These are phyloP conservation scores for Cherax quadricarinatus DNA, from an alignment of 1,140 invertebrate species.

Conservation along the genomic window DNA sequence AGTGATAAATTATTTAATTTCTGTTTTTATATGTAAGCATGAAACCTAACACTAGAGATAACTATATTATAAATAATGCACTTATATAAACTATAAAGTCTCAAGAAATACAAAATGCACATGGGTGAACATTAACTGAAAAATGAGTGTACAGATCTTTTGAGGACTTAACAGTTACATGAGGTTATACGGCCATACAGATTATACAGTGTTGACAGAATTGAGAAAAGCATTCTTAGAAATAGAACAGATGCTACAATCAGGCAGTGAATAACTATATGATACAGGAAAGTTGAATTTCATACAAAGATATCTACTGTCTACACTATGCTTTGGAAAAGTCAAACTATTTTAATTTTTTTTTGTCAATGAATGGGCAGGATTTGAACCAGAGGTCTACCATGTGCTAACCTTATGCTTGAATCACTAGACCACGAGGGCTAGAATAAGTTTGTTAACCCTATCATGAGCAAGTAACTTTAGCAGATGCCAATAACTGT, in stretches of 20 bases:
- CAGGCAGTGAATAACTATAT: constrained; percentile 14
- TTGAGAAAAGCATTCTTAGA: constrained; percentile 3
- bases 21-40: background rate
- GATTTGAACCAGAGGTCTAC: no score
- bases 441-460: no score
- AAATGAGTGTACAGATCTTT: background rate
- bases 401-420: no score
- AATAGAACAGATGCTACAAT: background rate
- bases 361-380: no score
- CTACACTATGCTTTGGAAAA: background rate
- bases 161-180: background rate
- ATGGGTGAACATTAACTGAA: background rate
- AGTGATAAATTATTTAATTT: background rate
- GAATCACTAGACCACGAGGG: no score
- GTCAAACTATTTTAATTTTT: no score
- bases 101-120: background rate
- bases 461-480: no score
- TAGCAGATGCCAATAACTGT: no score
- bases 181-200: background rate
- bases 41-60: background rate
- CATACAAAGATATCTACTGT: background rate
- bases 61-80: background rate
- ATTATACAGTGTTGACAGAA: background rate
- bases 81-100: background rate
- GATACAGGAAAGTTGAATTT: background rate